phyloP scores from a whole-genome alignment of 2,888 invertebrate genomes.

The Dynastes tityus region DNA sequence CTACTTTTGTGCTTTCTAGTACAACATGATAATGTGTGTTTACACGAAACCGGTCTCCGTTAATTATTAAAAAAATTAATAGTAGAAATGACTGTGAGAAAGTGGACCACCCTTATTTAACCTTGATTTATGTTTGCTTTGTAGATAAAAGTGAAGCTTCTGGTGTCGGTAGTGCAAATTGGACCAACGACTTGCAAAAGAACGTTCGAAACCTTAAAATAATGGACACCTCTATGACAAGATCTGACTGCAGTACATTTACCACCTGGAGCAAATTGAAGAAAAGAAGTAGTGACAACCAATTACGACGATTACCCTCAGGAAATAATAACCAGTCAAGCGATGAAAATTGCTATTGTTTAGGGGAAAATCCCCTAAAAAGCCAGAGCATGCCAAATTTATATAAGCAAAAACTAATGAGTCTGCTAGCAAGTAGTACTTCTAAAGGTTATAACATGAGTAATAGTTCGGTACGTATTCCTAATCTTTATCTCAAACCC shows the following conservation, averaged over 20 bases:
- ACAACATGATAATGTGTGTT: too few relatives aligned
- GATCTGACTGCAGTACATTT: conserved; percentile 87
- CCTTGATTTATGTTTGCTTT: conserved; percentile 19
- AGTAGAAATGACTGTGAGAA: too few relatives aligned
- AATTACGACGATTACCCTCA: conserved; percentile 54
- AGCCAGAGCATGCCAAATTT: conserved; percentile 88
- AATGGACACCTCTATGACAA: conserved; percentile 84
- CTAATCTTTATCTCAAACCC: too few relatives aligned
- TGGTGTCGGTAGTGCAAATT: conserved; percentile 63
- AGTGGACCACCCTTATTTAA: too few relatives aligned
- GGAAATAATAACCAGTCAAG: conserved; percentile 73
- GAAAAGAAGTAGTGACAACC: conserved; percentile 77
- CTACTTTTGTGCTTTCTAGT: too few relatives aligned
- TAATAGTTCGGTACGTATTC: conserved; percentile 80
- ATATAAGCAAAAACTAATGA: conserved; percentile 72
- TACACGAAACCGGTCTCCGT: too few relatives aligned
- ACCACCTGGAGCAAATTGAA: conserved; percentile 92
- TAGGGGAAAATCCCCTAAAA: conserved; percentile 76
- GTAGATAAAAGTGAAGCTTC: conserved; percentile 65
- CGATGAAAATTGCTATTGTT: conserved; percentile 73
- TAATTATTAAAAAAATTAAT: too few relatives aligned
- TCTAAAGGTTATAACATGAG: conserved; percentile 71
- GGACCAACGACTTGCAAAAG: conserved; percentile 61
- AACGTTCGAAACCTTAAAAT: conserved; percentile 57
- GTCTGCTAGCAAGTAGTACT: conserved; percentile 74